Base-by-base conservation (phyloP, 53 echinoderm and acorn worm species). In the Apostichopus leukothele region DNA sequence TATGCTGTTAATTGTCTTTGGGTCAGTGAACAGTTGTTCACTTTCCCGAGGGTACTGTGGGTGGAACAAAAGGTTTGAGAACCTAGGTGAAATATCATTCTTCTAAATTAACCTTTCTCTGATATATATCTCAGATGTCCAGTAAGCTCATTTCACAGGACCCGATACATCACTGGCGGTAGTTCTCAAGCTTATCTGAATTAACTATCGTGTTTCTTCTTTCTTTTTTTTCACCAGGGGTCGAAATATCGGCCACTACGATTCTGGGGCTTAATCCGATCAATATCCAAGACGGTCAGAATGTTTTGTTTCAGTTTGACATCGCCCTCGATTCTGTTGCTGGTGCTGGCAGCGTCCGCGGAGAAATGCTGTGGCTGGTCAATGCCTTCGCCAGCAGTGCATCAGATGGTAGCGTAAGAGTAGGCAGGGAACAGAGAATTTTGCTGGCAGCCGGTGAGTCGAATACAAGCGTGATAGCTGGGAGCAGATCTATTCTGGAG, bases 331-430 rank as follows among this genome's bases (percentile, higher is more conserved):
- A 86, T 52, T 87, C 94, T 10, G 87, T 91, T 51, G 89, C 89
- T 7, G 85, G 83, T 51, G 95, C 90, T 7, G 97, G 97, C 25
- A 92, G 92, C 21, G 97, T 94, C 60, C 73, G 79, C 0, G 97
- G 97, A 13, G 51, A 73, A 55, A 76, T 67, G 51, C 68, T 92
- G 22, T 92, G 92, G 92, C 86, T 79, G 25, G 90, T 90, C 5
- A 90, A n/a, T 55, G 75, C 88, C 19, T 87, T 87, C 27, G 88
- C 74, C 52, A 87, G 88, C 75, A 74, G 88, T 10, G 11, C 52
- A 7, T 75, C 75, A 9, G 88, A 87, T 54, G 88, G 88, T 52
- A 87, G 74, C 13, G 7, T 87, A 5, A 27, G 74, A 50, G 53
- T 74, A 3, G 75, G 52, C 9, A 14, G n/a, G 3, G 52, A 74